Conservation (phyloP, 2,113 vertebrate species). For the Silurus asotus region DNA sequence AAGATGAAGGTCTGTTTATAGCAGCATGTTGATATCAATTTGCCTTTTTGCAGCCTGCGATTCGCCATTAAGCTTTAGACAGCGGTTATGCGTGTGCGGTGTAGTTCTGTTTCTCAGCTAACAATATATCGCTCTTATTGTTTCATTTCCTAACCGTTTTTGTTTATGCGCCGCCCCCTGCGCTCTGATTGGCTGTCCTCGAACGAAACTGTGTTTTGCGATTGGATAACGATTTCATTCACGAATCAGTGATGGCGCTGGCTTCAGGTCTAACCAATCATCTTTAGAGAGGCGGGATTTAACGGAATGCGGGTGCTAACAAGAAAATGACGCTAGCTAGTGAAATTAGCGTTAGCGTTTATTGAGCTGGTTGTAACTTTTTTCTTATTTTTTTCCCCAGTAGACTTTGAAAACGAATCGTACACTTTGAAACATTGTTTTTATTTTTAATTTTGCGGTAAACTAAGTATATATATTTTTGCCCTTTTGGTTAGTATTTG, state of each 20-base stretch:
- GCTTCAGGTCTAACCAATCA: neutral
- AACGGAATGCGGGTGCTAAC: neutral
- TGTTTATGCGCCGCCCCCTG: neutral
- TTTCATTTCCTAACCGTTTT: neutral
- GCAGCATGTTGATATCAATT: neutral
- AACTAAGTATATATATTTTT: neutral
- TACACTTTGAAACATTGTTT: no score
- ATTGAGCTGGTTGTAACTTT: neutral
- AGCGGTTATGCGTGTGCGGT: neutral
- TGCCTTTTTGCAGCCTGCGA: neutral
- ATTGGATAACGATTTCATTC: neutral
- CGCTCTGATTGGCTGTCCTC: neutral
- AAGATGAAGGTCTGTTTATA: slow-evolving; percentile 72
- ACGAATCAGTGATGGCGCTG: neutral
- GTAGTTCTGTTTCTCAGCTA: neutral
- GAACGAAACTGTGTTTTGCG: neutral
- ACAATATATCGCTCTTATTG: neutral
- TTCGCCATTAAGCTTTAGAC: neutral
- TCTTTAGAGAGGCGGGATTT: neutral
- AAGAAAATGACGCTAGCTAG: neutral
- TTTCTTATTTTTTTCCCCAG: neutral
- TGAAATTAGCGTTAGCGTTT: neutral
- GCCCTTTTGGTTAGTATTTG: neutral
- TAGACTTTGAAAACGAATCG: neutral
- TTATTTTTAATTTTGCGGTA: neutral